phyloP scores from a whole-genome alignment of 1,140 invertebrate genomes.

The Orchesella cincta region DNA sequence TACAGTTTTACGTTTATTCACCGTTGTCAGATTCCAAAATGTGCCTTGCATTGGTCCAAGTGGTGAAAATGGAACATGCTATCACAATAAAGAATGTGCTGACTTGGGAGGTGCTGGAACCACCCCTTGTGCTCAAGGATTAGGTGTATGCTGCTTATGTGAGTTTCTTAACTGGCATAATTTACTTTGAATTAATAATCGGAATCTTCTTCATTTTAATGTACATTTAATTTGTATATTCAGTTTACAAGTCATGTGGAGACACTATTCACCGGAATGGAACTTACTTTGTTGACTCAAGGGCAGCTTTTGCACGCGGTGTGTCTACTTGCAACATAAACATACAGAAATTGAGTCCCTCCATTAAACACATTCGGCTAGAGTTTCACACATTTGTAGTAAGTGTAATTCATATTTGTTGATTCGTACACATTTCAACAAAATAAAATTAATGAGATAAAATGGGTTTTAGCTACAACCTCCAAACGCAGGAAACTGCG shows the following conservation, averaged over 20 bases:
- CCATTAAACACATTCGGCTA: conserved; percentile 67
- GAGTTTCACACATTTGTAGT: conserved; percentile 73
- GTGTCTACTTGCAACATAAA: conserved; percentile 63
- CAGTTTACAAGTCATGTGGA: conserved; percentile 71
- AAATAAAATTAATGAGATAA: conserved; percentile 32
- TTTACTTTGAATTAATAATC: background rate
- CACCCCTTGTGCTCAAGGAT: conserved; percentile 72
- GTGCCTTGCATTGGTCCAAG: conserved; percentile 61
- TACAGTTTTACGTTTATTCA: conserved; percentile 68
- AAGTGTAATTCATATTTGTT: conserved; percentile 39
- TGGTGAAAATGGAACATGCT: conserved; percentile 67
- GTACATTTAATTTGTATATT: conserved; percentile 1
- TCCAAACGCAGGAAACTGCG: conserved; percentile 68
- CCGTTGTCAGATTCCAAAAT: conserved; percentile 72
- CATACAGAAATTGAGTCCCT: conserved; percentile 63
- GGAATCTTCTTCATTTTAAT: background rate
- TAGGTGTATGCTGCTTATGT: conserved; percentile 75
- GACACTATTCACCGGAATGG: conserved; percentile 71
- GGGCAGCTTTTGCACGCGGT: conserved; percentile 61
- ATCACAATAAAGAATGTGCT: conserved; percentile 67
- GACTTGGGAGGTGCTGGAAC: conserved; percentile 63
- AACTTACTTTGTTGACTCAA: conserved; percentile 77
- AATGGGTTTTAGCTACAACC: conserved; percentile 62
- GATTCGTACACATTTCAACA: background rate
- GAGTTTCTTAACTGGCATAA: conserved; percentile 54